Conservation (phyloP, 2,113 vertebrate species). For the Corythaixoides concolor region DNA sequence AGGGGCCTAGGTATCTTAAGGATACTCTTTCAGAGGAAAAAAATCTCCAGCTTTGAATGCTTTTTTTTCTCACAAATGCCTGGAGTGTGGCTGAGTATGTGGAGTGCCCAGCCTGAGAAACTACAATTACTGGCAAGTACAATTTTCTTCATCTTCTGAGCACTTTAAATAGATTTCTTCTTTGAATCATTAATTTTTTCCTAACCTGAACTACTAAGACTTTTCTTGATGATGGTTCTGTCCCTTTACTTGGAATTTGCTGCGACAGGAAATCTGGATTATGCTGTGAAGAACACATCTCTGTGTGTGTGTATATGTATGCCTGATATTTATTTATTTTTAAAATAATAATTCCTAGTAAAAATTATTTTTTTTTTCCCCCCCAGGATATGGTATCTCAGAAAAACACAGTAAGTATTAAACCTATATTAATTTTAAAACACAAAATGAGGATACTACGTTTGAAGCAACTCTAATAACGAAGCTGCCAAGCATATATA, state of each 20-base stretch:
- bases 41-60: neutral
- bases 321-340: too few relatives aligned
- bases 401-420: constrained; percentile 94
- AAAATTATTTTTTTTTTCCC: neutral
- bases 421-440: constrained; percentile 19
- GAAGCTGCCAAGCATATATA: neutral
- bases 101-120: neutral
- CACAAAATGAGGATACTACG: neutral
- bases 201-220: neutral
- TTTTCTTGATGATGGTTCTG: neutral
- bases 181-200: neutral
- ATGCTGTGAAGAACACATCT: neutral
- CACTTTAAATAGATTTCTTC: neutral
- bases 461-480: neutral
- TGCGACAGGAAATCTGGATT: neutral
- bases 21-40: neutral
- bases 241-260: neutral
- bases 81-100: neutral
- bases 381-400: constrained; percentile 90
- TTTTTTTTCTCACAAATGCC: neutral
- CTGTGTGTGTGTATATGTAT: accelerated
- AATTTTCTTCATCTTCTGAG: neutral
- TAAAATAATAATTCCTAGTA: neutral
- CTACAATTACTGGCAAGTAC: neutral
- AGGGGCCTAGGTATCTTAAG: neutral